Percentiles rank a stretch among this genome's conserved stretches.
These are phyloP conservation scores for Bombyx huttoni DNA, from an alignment of 2,888 invertebrate genomes.

Conservation along the genomic window DNA sequence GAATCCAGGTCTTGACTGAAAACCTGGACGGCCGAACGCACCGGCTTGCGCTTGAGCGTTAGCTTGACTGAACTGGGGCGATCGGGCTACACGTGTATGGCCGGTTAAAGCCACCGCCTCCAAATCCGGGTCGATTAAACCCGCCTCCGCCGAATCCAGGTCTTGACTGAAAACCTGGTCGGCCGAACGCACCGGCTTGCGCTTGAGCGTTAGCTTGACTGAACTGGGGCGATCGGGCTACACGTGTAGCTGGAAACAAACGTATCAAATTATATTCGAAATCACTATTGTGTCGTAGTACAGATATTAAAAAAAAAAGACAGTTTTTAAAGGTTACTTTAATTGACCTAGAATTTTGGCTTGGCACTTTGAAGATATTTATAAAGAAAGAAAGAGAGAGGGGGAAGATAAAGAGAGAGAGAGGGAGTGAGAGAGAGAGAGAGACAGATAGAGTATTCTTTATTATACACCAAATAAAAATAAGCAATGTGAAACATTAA, in stretches of 20 bases:
- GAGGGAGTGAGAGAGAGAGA: too few relatives aligned
- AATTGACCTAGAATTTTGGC: too few relatives aligned
- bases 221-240: slow-evolving; percentile 27
- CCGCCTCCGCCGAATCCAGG: slow-evolving; percentile 1
- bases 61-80: slow-evolving; percentile 27
- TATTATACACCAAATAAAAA: too few relatives aligned
- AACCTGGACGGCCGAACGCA: slow-evolving; percentile 13
- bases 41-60: slow-evolving; percentile 21
- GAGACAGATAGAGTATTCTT: too few relatives aligned
- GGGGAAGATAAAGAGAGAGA: too few relatives aligned
- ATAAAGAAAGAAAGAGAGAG: too few relatives aligned
- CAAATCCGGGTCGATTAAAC: background rate
- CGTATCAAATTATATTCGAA: slow-evolving; percentile 6
- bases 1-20: slow-evolving; percentile 1
- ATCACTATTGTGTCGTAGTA: background rate
- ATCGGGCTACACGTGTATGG: slow-evolving; percentile 17
- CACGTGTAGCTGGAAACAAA: slow-evolving; percentile 16
- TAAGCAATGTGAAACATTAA: too few relatives aligned
- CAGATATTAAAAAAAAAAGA: too few relatives aligned
- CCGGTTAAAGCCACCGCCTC: background rate
- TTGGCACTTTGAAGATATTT: too few relatives aligned
- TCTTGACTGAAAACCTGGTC: slow-evolving; percentile 5
- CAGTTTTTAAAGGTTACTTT: too few relatives aligned
- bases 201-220: slow-evolving; percentile 22
- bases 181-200: slow-evolving; percentile 18